Conservation (phyloP, 2,888 invertebrate genomes). For the Flexamia atlantica region DNA sequence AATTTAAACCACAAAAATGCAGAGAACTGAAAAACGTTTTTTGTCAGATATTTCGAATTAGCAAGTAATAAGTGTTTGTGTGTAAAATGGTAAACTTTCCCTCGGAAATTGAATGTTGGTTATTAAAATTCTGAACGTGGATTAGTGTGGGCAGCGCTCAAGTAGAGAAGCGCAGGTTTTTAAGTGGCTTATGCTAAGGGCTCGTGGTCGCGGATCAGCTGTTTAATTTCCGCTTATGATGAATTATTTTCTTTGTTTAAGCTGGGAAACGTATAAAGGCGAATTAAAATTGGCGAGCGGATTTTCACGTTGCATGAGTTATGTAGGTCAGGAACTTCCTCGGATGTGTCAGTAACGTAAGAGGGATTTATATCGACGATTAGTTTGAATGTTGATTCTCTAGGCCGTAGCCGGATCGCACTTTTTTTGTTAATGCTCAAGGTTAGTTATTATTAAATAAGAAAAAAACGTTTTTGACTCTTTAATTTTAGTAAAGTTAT, state of each 20-base stretch:
- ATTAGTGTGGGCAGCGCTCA: neutral
- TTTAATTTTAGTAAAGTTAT: no score
- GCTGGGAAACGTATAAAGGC: conserved; percentile 29
- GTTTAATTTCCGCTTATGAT: conserved; percentile 25
- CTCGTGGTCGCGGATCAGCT: conserved; percentile 5
- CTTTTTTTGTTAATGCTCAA: no score
- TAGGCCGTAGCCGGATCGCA: no score
- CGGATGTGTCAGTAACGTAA: neutral
- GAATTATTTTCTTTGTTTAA: conserved; percentile 28
- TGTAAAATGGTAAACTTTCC: no score
- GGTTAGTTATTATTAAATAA: no score
- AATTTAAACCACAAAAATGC: no score
- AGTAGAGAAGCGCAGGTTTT: neutral
- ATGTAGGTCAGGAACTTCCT: neutral
- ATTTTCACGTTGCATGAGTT: neutral
- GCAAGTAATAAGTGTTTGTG: no score
- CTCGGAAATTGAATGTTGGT: conserved; percentile 26
- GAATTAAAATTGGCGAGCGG: conserved; percentile 4
- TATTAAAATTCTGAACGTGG: conserved; percentile 8
- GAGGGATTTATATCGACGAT: no score
- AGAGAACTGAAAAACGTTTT: no score
- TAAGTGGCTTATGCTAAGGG: conserved; percentile 32
- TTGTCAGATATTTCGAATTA: no score
- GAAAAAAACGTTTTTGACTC: no score
- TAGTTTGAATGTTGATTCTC: no score